Percentiles rank a stretch among this genome's conserved stretches.
phyloP scores from a whole-genome alignment of 2,797 vertebrate genomes.

The Hipposideros larvatus region DNA sequence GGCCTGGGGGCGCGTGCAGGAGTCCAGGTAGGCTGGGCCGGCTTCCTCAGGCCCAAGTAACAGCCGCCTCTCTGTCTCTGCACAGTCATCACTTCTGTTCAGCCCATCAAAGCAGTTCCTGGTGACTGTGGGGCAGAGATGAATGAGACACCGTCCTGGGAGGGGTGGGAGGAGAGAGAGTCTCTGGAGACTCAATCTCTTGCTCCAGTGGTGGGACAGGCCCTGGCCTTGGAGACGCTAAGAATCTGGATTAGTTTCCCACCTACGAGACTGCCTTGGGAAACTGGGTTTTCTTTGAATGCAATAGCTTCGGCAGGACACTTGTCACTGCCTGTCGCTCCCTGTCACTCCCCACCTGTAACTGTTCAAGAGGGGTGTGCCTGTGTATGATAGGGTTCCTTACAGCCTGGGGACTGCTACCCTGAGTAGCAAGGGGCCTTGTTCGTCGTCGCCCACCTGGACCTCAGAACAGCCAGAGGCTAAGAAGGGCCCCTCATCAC shows the following conservation, averaged over 20 bases:
- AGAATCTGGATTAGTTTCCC: background rate
- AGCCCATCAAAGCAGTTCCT: background rate
- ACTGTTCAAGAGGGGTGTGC: background rate
- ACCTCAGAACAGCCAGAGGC: background rate
- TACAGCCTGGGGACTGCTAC: background rate
- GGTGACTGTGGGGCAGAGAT: background rate
- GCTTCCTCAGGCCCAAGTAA: background rate
- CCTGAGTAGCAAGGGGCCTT: background rate
- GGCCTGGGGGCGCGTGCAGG: background rate
- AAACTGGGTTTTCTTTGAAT: background rate
- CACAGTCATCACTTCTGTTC: background rate
- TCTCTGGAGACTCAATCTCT: background rate
- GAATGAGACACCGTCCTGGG: background rate
- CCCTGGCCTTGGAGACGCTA: background rate
- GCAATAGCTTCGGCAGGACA: background rate
- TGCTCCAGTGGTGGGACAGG: background rate
- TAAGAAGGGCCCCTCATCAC: background rate
- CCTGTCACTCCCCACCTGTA: background rate
- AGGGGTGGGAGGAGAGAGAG: background rate
- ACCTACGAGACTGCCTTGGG: background rate
- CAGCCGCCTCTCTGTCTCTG: fast-evolving
- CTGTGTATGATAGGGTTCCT: fast-evolving
- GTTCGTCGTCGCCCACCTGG: too few relatives aligned
- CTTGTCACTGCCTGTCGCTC: background rate
- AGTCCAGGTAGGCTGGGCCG: background rate